These are phyloP conservation scores for Mystacornis crossleyi DNA, from an alignment of 2,113 vertebrate genomes.

Conservation along the genomic window DNA sequence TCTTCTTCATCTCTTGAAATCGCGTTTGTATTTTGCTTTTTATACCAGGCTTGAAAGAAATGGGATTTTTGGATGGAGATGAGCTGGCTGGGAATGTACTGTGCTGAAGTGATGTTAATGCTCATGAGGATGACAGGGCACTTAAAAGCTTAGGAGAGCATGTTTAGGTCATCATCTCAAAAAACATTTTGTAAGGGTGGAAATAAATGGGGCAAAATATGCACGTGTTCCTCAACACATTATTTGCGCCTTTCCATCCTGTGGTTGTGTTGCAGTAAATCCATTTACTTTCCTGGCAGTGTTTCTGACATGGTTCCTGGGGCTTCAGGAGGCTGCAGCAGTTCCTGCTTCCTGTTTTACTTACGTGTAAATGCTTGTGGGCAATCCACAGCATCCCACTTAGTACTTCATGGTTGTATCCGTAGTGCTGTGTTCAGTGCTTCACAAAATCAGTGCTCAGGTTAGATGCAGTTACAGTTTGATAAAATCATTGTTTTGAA, in stretches of 20 bases:
- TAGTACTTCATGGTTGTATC: not conserved
- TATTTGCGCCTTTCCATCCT: not conserved
- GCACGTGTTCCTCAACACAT: not conserved
- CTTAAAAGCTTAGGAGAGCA: not conserved
- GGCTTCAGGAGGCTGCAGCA: not conserved
- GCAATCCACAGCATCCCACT: not conserved
- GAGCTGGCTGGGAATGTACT: not conserved
- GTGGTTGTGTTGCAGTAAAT: not conserved
- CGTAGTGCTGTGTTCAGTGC: not conserved
- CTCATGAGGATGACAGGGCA: not conserved
- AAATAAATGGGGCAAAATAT: not conserved
- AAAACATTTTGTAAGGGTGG: not conserved
- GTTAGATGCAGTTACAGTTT: not conserved
- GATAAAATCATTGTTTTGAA: not conserved
- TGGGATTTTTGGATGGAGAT: not conserved
- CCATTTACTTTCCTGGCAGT: not conserved
- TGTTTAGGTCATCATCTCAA: not conserved
- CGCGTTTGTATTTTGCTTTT: not conserved
- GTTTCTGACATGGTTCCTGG: not conserved
- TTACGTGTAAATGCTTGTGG: accelerated
- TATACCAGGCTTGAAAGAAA: not conserved
- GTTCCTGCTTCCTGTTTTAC: not conserved
- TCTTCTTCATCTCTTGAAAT: not conserved
- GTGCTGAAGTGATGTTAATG: not conserved
- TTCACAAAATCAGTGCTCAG: not conserved